Evolutionary conservation across 1,140 invertebrate genomes (phyloP).

Genomic region (Maniola jurtina): DNA sequence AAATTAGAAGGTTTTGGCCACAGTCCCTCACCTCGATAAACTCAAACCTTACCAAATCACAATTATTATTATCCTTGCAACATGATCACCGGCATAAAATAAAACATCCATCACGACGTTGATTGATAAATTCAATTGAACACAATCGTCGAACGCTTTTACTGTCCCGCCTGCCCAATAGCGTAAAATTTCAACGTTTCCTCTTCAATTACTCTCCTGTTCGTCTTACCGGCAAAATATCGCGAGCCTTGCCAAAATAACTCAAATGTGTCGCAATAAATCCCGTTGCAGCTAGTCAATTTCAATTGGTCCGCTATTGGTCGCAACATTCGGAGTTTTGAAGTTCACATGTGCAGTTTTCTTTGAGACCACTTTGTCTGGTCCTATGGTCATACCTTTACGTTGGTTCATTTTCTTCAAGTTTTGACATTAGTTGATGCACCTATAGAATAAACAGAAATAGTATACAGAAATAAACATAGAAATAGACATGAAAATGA

Average conservation of each 20-base stretch:
- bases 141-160: not conserved
- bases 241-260: slow-evolving; percentile 44
- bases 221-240: slow-evolving; percentile 30
- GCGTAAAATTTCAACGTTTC: slow-evolving; percentile 20
- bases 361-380: slow-evolving; percentile 43
- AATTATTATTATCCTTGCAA: too few species aligned
- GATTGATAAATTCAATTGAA: not conserved
- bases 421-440: too few species aligned
- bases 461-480: too few species aligned
- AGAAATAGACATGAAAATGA: too few species aligned
- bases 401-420: not conserved
- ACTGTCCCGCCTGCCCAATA: not conserved
- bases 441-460: too few species aligned
- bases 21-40: too few species aligned
- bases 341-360: slow-evolving; percentile 50
- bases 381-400: not conserved
- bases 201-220: slow-evolving; percentile 35
- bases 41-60: too few species aligned
- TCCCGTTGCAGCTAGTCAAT: slow-evolving; percentile 48
- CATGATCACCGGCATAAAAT: too few species aligned
- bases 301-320: slow-evolving; percentile 59
- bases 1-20: too few species aligned
- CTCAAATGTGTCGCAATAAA: slow-evolving; percentile 60
- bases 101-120: too few species aligned
- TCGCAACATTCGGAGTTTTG: slow-evolving; percentile 32